Conservation (phyloP, 2,888 invertebrate species). For the Microdon myrmicae region DNA sequence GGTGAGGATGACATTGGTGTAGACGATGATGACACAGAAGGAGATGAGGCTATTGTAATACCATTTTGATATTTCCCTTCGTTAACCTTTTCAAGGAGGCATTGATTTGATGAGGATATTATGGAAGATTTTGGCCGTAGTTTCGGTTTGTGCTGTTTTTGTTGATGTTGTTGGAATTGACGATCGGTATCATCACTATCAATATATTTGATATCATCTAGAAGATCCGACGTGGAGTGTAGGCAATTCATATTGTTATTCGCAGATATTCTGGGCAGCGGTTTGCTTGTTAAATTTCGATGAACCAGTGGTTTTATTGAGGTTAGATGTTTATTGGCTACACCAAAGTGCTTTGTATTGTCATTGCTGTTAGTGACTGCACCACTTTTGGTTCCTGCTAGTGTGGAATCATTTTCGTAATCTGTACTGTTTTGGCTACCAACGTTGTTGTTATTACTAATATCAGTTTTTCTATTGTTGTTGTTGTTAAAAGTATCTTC, state of each 20-base stretch:
- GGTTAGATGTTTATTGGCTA: constrained; percentile 19
- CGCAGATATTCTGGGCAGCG: constrained; percentile 34
- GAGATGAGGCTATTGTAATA: constrained; percentile 34
- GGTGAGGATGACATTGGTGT: constrained; percentile 36
- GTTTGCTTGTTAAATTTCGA: constrained; percentile 38
- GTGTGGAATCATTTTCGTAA: constrained; percentile 37
- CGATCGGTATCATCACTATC: constrained; percentile 54
- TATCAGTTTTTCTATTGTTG: constrained; percentile 19
- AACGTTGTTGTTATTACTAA: constrained; percentile 11
- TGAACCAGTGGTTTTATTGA: constrained; percentile 52
- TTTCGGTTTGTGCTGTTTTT: constrained; percentile 51
- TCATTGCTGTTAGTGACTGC: constrained; percentile 53
- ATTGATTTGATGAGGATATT: constrained; percentile 53
- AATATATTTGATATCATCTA: constrained; percentile 55
- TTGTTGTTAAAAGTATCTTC: constrained; percentile 29
- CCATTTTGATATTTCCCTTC: constrained; percentile 61
- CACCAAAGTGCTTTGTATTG: constrained; percentile 47
- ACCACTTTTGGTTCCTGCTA: constrained; percentile 30
- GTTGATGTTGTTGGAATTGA: constrained; percentile 33
- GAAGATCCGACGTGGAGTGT: constrained; percentile 38
- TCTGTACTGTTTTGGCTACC: constrained; percentile 27
- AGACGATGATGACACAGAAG: constrained; percentile 37
- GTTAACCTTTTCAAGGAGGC: constrained; percentile 58
- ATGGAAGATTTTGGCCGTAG: constrained; percentile 53
- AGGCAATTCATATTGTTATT: constrained; percentile 53